Evolutionary conservation across 2,797 vertebrate genomes (phyloP), one percentile per base, ranked within the genome.

Genomic region (Myotis planiceps): DNA sequence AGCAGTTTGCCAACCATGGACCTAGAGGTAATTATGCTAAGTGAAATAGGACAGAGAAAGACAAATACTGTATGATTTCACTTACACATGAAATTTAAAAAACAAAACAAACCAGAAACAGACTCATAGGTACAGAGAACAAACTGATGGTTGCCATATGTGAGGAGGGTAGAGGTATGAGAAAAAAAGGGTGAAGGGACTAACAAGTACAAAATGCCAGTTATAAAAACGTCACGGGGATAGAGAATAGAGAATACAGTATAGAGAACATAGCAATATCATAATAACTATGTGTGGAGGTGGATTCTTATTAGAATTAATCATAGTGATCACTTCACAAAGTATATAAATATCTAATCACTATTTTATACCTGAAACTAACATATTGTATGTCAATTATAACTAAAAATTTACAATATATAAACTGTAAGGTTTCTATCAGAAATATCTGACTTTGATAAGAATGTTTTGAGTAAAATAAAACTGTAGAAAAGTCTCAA

Each of bases 391-490:
- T 49, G 29, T 75, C n/a, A 51, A 23, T 13, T 23, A 51, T 51
- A 76, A 76, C 18, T 51, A 51, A 75, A 49, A 49, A 75, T 32
- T 47, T 23, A 69, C 21, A 69, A 69, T 68, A 34, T 32, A 18
- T 34, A 69, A 39, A 39, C 37, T 25, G 16, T n/a, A 32, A 76
- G 19, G 45, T 69, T 51, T 71, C 69, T 27, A 86, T 82, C 9
- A 58, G 72, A 88, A 86, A 49, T 6, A 68, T 42, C 5, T 53
- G 6, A 37, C 78, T 75, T 79, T 95, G 19, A 58, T 72, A 2
- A 32, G 9, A 68, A 66, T 95, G 23, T 82, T 94, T 78, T 90
- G 9, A 86, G 18, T 74, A 75, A 90, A 92, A 90, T 27, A 72
- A 84, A 92, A 92, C 27, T 90, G 68, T 4, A 32, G 55, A 90